Evolutionary conservation across 2,888 invertebrate species (phyloP), one percentile per base, ranked within the genome.

Genomic region (Eulithis testata): DNA sequence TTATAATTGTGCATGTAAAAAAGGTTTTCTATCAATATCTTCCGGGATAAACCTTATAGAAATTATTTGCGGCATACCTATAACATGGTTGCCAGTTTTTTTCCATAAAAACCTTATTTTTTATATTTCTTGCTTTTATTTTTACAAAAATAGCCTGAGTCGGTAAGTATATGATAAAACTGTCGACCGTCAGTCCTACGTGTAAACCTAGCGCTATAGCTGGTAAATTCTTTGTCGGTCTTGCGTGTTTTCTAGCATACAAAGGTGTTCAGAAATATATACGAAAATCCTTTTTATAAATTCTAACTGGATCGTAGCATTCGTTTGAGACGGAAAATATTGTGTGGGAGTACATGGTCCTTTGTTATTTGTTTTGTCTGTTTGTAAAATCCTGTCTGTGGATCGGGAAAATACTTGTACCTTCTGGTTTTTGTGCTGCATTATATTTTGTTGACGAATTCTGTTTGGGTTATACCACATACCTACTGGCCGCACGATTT

Each of bases 181-280:
- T 31, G 6, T 31, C 31, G 3, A 31, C 31, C 4, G 31, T 4
- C 31, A 31, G 0, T 31, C 31, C 31, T 21, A 21, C 31, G 31
- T 31, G 31, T 31, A 31, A 31, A 31, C 31, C 4, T 6, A 31
- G 31, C 31, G 31, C 31, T 31, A 31, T 31, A 31, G 0, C 31
- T 6, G 31, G 9, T 40, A 45, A 59, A 45, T 47, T 63, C 60
- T 55, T 59, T 49, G 55, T 63, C 45, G 36, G 43, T 50, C 56
- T 54, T 49, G 43, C 59, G 37, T 61, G 55, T 53, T 55, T 43
- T 51, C 51, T 58, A 58, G 50, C 60, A 59, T 49, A 66, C 68
- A 71, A 69, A 69, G 61, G 66, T 69, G 65, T 65, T 68, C 55
- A 58, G 60, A 73, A 73, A 69, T 63, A 64, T 69, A 69, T 64